A percentile compares a stretch with the other conserved stretches of the same genome.
These are phyloP conservation scores for Ophioderma brevispina DNA, from an alignment of 35 echinoderm and acorn worm genomes.

Conservation along the genomic window DNA sequence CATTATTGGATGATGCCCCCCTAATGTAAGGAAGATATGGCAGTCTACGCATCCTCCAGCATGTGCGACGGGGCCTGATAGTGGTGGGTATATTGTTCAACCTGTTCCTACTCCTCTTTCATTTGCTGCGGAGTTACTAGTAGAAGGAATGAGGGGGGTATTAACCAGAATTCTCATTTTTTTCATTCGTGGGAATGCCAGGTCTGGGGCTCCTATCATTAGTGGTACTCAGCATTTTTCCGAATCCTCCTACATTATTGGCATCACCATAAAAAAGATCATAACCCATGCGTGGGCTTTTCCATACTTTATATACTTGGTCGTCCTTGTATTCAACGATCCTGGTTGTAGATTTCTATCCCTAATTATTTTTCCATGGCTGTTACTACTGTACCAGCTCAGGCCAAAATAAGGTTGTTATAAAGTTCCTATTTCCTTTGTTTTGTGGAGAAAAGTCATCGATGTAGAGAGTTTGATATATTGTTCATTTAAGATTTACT, in stretches of 20 bases:
- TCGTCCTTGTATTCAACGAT: slow-evolving; percentile 56
- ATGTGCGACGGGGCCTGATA: slow-evolving; percentile 58
- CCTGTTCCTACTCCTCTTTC: slow-evolving; percentile 77
- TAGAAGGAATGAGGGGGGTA: slow-evolving; percentile 69
- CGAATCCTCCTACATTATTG: slow-evolving; percentile 79
- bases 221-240: slow-evolving; percentile 71
- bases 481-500: neutral
- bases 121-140: slow-evolving; percentile 61
- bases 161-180: slow-evolving; percentile 83
- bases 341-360: slow-evolving; percentile 57
- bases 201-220: slow-evolving; percentile 77
- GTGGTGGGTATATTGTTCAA: slow-evolving; percentile 67
- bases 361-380: slow-evolving; percentile 68
- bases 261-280: slow-evolving; percentile 92
- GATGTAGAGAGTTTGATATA: slow-evolving; percentile 52
- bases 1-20: slow-evolving; percentile 68
- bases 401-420: slow-evolving; percentile 74
- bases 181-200: slow-evolving; percentile 90
- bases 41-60: slow-evolving; percentile 68
- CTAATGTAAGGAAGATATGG: slow-evolving; percentile 67
- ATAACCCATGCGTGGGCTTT: slow-evolving; percentile 72
- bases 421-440: slow-evolving; percentile 86
- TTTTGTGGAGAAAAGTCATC: slow-evolving; percentile 85
- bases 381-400: slow-evolving; percentile 68
- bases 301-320: slow-evolving; percentile 75